Conservation (phyloP, 2,888 invertebrate species). For the Drosophila siamana region DNA sequence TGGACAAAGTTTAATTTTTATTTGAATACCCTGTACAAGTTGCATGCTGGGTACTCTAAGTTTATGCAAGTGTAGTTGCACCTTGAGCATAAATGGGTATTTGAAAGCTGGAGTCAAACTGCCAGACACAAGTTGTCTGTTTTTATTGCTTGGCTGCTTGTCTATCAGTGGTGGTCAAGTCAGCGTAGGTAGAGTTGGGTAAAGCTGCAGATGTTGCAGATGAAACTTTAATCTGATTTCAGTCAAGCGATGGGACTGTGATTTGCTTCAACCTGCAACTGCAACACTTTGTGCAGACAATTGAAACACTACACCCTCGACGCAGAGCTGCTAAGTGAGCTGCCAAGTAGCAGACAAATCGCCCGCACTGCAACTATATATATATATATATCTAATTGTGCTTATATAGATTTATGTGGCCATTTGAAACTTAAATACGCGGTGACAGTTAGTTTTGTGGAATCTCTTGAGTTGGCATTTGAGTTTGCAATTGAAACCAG, state of each 20-base stretch:
- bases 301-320: constrained; percentile 37
- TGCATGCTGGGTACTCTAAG: neutral
- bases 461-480: constrained; percentile 56
- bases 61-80: neutral
- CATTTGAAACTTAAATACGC: constrained; percentile 54
- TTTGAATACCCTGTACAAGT: neutral
- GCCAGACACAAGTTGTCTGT: neutral
- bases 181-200: neutral
- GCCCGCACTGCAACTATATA: constrained; percentile 40
- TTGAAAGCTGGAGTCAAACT: neutral
- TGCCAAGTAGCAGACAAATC: constrained; percentile 68
- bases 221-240: constrained; percentile 69
- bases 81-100: neutral
- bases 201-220: constrained; percentile 39
- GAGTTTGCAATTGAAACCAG: constrained; percentile 69
- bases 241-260: constrained; percentile 36
- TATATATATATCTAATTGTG: neutral
- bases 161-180: neutral
- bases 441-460: constrained; percentile 53
- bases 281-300: constrained; percentile 52
- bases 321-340: constrained; percentile 48
- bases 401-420: neutral
- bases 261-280: constrained; percentile 30
- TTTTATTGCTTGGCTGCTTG: neutral
- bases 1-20: constrained; percentile 33